Percentiles rank a stretch among this genome's conserved stretches.
Conservation (phyloP, 2,797 vertebrate genomes). For the Pangasius larnaudii region DNA sequence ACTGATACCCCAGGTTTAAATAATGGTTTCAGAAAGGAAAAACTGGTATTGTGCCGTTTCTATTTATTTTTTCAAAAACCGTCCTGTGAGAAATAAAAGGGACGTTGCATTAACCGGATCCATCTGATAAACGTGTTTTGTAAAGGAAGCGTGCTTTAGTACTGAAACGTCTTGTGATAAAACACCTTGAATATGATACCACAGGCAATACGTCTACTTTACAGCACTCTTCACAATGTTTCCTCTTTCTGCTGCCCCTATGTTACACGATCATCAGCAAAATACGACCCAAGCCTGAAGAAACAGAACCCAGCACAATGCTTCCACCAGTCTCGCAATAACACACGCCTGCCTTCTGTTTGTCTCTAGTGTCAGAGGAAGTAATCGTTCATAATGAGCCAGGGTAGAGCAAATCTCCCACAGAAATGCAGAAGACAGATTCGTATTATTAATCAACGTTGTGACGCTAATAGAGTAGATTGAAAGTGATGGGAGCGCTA, state of each 20-base stretch:
- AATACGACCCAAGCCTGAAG: not conserved
- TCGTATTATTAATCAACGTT: not conserved
- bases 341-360: not conserved
- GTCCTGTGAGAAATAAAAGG: not conserved
- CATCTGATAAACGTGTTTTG: not conserved
- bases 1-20: not conserved
- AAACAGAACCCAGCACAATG: not conserved
- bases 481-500: not conserved
- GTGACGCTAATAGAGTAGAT: not conserved
- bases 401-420: not conserved
- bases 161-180: slow-evolving; percentile 26
- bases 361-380: not conserved
- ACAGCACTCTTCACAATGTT: not conserved
- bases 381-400: not conserved
- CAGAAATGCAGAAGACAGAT: not conserved
- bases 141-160: not conserved
- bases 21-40: not conserved
- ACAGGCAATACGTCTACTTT: not conserved
- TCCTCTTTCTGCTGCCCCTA: slow-evolving; percentile 2
- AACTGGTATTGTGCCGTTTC: not conserved
- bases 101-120: not conserved
- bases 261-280: slow-evolving; percentile 18
- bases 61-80: not conserved
- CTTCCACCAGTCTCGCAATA: not conserved
- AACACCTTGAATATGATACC: slow-evolving; percentile 4